Evolutionary conservation across 2,113 vertebrate species (phyloP).

Genomic region (Pogona vitticeps): DNA sequence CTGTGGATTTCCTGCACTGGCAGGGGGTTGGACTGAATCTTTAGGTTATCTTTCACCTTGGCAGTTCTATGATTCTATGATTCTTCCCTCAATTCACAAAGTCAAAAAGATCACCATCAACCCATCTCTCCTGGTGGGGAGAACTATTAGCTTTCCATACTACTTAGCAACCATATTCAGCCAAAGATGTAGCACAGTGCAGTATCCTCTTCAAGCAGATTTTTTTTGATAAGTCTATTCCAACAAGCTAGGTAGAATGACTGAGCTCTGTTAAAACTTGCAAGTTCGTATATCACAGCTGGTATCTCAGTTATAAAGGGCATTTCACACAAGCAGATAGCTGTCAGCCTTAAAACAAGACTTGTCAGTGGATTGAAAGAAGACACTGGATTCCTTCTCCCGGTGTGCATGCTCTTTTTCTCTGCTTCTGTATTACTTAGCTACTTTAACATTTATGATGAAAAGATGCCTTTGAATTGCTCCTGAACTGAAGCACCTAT

Average conservation of each 20-base stretch:
- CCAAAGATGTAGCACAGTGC: background rate
- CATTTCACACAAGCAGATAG: conserved; percentile 54
- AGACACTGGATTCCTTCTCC: conserved; percentile 45
- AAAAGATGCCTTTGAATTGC: conserved; percentile 64
- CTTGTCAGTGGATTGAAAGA: conserved; percentile 40
- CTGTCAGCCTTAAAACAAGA: conserved; percentile 55
- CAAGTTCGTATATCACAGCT: conserved; percentile 60
- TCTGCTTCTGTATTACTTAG: conserved; percentile 48
- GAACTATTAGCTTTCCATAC: background rate
- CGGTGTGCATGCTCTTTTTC: conserved; percentile 20
- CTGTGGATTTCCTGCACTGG: too few species aligned
- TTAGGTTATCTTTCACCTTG: too few species aligned
- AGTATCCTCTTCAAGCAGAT: background rate
- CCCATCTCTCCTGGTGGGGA: background rate
- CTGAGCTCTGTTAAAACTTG: conserved; percentile 53
- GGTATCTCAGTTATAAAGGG: conserved; percentile 48
- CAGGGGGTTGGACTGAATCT: too few species aligned
- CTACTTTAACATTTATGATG: conserved; percentile 65
- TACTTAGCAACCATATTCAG: background rate
- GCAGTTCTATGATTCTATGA: background rate
- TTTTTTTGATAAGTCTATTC: conserved; percentile 13
- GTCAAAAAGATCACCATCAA: background rate
- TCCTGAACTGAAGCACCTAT: conserved; percentile 71
- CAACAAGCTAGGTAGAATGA: conserved; percentile 55
- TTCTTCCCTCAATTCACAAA: background rate